Percentiles rank a stretch among this genome's conserved stretches.
phyloP scores from a whole-genome alignment of 1,140 invertebrate species.

The Coenobita brevimanus region DNA sequence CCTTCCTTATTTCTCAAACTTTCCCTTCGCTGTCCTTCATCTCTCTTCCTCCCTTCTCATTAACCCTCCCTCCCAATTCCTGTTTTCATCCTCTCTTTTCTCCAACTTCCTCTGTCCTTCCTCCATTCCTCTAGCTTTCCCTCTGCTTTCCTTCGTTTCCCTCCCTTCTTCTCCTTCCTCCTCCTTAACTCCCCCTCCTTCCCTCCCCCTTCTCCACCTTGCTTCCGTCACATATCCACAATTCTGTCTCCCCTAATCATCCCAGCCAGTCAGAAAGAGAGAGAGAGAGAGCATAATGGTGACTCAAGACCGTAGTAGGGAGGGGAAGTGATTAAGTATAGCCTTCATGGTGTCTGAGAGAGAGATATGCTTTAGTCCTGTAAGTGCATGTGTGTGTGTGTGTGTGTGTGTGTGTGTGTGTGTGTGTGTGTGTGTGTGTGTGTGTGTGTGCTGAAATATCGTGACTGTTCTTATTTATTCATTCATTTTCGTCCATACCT shows the following conservation, averaged over 20 bases:
- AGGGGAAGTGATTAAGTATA: too few relatives aligned
- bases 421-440: background rate
- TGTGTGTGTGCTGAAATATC: too few relatives aligned
- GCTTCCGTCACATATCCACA: background rate
- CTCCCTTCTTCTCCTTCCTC: background rate
- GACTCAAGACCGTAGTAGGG: too few relatives aligned
- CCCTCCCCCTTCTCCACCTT: background rate
- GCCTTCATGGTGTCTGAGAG: background rate
- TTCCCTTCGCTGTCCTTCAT: background rate
- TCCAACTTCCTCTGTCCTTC: background rate
- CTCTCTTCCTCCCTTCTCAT: constrained; percentile 2
- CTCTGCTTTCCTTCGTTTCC: background rate
- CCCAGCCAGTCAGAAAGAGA: constrained; percentile 1
- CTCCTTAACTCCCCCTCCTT: too few relatives aligned
- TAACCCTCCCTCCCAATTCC: background rate
- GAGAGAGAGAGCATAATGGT: constrained; percentile 23
- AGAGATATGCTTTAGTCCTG: background rate
- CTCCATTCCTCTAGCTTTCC: background rate
- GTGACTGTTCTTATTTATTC: background rate
- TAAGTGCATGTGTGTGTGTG: constrained; percentile 1
- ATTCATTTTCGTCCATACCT: too few relatives aligned
- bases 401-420: constrained; percentile 11
- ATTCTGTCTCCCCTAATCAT: background rate
- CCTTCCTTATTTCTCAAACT: background rate
- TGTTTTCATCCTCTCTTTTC: background rate